phyloP scores from a whole-genome alignment of 2,113 vertebrate genomes.

The Anas platyrhynchos region DNA sequence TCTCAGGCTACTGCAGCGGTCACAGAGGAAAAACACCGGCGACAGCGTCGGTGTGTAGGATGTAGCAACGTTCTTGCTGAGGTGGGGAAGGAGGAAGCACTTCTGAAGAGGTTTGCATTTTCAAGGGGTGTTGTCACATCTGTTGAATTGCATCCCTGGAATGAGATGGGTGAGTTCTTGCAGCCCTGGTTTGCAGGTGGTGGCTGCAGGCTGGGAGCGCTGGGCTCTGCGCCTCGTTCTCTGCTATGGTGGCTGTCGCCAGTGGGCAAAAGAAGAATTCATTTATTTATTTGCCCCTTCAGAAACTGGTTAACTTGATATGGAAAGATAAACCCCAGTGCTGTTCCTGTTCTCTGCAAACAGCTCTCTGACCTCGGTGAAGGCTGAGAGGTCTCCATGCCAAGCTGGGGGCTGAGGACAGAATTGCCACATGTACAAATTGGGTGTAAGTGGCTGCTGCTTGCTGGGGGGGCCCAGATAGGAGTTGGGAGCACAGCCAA shows the following conservation, averaged over 20 bases:
- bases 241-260: fast-evolving
- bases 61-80: fast-evolving
- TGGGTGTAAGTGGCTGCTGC: not conserved
- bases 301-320: not conserved
- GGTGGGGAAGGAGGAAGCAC: not conserved
- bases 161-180: not conserved
- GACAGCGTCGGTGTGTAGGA: fast-evolving
- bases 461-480: not conserved
- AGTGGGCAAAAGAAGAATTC: not conserved
- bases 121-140: not conserved
- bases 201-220: not conserved
- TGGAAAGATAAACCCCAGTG: not conserved
- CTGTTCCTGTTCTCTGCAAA: not conserved
- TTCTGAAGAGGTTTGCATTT: not conserved
- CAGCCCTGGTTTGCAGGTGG: not conserved
- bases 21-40: fast-evolving
- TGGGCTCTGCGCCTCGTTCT: not conserved
- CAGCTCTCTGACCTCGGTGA: not conserved
- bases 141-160: fast-evolving
- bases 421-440: not conserved
- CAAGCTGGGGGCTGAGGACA: not conserved
- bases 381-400: not conserved
- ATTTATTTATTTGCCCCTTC: fast-evolving
- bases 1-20: not conserved
- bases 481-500: fast-evolving